A percentile compares a stretch with the other conserved stretches of the same genome.
These are phyloP conservation scores for Cryptoleucopteryx plumbea DNA, from an alignment of 2,113 vertebrate species.

Conservation along the genomic window DNA sequence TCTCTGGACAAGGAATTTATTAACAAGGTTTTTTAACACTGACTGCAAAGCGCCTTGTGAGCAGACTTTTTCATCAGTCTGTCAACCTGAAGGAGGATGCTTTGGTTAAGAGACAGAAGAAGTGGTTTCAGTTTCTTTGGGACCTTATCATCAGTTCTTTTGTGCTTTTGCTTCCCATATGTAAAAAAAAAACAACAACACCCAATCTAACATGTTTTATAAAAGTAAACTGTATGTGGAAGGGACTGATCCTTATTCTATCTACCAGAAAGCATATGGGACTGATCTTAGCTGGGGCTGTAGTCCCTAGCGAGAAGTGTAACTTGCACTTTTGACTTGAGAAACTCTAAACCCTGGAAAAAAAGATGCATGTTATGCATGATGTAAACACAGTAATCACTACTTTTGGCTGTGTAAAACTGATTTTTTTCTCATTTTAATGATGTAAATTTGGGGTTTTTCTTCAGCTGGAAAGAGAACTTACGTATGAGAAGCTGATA, in stretches of 20 bases:
- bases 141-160: background rate
- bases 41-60: background rate
- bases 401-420: background rate
- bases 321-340: background rate
- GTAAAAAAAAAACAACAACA: too few species aligned
- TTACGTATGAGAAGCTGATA: conserved; percentile 78
- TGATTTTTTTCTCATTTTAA: background rate
- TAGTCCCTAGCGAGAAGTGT: background rate
- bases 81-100: background rate
- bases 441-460: background rate
- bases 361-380: background rate
- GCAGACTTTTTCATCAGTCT: background rate
- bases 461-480: conserved; percentile 76
- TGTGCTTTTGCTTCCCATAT: background rate
- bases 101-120: background rate
- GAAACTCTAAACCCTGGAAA: background rate
- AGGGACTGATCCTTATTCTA: background rate
- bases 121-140: background rate
- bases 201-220: background rate
- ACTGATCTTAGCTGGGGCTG: fast-evolving
- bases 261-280: background rate
- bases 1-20: background rate
- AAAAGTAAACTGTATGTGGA: background rate
- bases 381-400: fast-evolving
- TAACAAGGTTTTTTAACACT: background rate